Conservation (phyloP, 2,113 vertebrate species). For the Choloepus hoffmanni region DNA sequence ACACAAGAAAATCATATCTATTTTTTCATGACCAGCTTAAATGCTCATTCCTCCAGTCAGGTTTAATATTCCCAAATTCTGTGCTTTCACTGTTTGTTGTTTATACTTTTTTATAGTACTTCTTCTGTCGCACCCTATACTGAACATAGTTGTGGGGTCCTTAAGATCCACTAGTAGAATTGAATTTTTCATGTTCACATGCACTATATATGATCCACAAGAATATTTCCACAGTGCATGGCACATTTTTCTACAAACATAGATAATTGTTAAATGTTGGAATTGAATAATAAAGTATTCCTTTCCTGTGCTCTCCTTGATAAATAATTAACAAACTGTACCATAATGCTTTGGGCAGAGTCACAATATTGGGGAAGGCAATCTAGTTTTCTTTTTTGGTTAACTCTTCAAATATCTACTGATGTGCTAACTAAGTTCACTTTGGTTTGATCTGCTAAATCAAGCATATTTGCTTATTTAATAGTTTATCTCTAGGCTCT, state of each 20-base stretch:
- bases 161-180: slow-evolving; percentile 6
- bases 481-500: neutral
- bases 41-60: neutral
- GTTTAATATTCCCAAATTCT: neutral
- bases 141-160: neutral
- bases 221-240: neutral
- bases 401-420: neutral
- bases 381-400: neutral
- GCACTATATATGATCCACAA: neutral
- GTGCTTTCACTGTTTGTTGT: neutral
- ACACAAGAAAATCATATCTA: neutral
- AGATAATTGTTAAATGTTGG: neutral
- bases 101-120: neutral
- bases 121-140: neutral
- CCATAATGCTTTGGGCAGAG: neutral
- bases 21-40: neutral
- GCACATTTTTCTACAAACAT: neutral
- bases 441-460: neutral
- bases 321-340: neutral
- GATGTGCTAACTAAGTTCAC: neutral
- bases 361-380: neutral
- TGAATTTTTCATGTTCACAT: neutral
- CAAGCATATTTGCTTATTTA: neutral
- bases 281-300: slow-evolving; percentile 12
- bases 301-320: neutral